A percentile compares a stretch with the other conserved stretches of the same genome.
phyloP scores from a whole-genome alignment of 2,113 vertebrate genomes.

The Girardinichthys multiradiatus region DNA sequence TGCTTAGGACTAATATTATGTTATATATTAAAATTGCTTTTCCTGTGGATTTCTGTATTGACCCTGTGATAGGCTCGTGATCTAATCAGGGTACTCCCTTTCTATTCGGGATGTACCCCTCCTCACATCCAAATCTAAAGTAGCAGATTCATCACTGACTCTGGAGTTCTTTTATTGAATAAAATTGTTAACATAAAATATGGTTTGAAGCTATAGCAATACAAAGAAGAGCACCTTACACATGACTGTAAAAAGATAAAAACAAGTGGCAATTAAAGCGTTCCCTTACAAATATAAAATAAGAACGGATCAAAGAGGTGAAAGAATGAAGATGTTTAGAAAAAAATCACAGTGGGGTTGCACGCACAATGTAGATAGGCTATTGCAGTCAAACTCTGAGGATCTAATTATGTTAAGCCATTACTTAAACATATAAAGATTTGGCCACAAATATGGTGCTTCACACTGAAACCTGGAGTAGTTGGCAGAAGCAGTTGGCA shows the following conservation, averaged over 20 bases:
- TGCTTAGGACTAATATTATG: slow-evolving; percentile 1
- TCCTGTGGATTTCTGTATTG: background rate
- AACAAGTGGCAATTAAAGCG: background rate
- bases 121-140: too few relatives aligned
- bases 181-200: too few relatives aligned
- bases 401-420: slow-evolving; percentile 43
- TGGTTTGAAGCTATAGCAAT: too few relatives aligned
- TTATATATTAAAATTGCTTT: background rate
- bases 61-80: background rate
- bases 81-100: too few relatives aligned
- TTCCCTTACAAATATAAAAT: background rate
- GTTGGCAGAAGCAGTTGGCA: slow-evolving; percentile 10
- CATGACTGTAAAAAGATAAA: background rate
- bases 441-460: slow-evolving; percentile 25
- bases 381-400: slow-evolving; percentile 26
- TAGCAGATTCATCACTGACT: too few relatives aligned
- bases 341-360: background rate
- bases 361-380: background rate
- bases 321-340: background rate
- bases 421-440: slow-evolving; percentile 50
- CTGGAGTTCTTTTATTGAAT: too few relatives aligned
- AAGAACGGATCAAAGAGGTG: background rate
- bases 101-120: too few relatives aligned
- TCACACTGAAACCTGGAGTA: slow-evolving; percentile 12
- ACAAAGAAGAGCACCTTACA: too few relatives aligned